Base-by-base conservation (phyloP, 1,140 invertebrate genomes). In the Cecropterus lyciades region DNA sequence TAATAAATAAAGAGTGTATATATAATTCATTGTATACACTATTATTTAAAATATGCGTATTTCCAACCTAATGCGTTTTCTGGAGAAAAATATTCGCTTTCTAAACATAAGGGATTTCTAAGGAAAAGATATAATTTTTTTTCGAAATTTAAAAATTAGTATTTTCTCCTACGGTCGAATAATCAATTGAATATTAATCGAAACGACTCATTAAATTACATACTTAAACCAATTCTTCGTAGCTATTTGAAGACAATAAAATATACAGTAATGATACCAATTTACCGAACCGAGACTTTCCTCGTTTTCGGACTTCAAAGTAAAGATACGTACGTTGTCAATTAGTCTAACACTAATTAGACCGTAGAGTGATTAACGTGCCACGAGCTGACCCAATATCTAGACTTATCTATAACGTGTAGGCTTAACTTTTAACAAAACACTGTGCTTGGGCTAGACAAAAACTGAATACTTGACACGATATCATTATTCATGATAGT, bases 221-320 rank as follows among this genome's bases (percentile, higher is more conserved):
- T 24, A 24, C 20, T 24, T n/a, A 5, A 24, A 24, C 1, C 20
- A 48, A 16, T 48, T 20, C 17, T 24, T 46, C 3, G 0, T 10
- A 48, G 10, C 16, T 27, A 16, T 27, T 5, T 27, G 9, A 16
- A 49, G 48, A 49, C 20, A 49, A 27, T 49, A 49, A 49, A 48
- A 24, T 24, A 33, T 33, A 33, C 20, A 5, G 48, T n/a, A 49
- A 27, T 13, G 15, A 49, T 13, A 13, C 48, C 16, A 49, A 24
- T n/a, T 27, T 20, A 49, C 8, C 48, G 48, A 13, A 27, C 6
- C 20, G 48, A 48, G 16, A 33, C 48, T 49, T 49, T 49, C 48
- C 27, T 16, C 48, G 48, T 55, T 55, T 55, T 55, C 52, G 33
- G 52, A 17, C 52, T 14, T 16, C 52, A 16, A 40, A 55, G 52